Conservation (phyloP, 1,140 invertebrate species). For the Drosophila pachea region DNA sequence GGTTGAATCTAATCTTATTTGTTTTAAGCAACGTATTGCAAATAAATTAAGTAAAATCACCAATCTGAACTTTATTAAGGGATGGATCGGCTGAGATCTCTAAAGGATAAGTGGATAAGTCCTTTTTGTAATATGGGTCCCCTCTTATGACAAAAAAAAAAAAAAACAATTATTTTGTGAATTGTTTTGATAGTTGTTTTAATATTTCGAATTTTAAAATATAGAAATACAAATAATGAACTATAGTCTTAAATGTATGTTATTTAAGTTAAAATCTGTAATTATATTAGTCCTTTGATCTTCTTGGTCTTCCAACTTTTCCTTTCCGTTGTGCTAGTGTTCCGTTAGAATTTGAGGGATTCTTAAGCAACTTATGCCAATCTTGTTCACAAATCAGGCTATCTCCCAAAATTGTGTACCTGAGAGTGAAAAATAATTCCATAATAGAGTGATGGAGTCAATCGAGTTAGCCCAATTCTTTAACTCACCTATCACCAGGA, state of each 20-base stretch:
- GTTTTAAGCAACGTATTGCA: too few species aligned
- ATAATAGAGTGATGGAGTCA: background rate
- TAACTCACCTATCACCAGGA: constrained; percentile 89
- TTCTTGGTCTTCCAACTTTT: constrained; percentile 81
- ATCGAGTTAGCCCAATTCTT: background rate
- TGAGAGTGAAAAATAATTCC: constrained; percentile 64
- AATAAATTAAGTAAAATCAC: too few species aligned
- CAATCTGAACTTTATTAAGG: too few species aligned
- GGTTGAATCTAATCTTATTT: too few species aligned
- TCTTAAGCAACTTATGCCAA: constrained; percentile 93
- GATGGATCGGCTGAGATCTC: too few species aligned
- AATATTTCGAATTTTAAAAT: constrained; percentile 51
- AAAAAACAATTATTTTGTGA: too few species aligned
- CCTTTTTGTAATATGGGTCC: too few species aligned
- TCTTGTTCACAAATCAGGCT: constrained; percentile 94
- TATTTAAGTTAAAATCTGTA: constrained; percentile 68
- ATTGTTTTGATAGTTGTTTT: constrained; percentile 40
- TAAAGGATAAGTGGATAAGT: too few species aligned
- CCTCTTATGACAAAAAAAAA: too few species aligned
- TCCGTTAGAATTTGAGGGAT: constrained; percentile 80
- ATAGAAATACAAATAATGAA: constrained; percentile 54
- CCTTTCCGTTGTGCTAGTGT: constrained; percentile 87
- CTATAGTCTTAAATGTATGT: constrained; percentile 68
- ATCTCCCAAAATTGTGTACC: constrained; percentile 91
- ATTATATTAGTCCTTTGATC: constrained; percentile 76